Evolutionary conservation across 2,113 vertebrate genomes (phyloP).

Genomic region (Peromyscus leucopus): DNA sequence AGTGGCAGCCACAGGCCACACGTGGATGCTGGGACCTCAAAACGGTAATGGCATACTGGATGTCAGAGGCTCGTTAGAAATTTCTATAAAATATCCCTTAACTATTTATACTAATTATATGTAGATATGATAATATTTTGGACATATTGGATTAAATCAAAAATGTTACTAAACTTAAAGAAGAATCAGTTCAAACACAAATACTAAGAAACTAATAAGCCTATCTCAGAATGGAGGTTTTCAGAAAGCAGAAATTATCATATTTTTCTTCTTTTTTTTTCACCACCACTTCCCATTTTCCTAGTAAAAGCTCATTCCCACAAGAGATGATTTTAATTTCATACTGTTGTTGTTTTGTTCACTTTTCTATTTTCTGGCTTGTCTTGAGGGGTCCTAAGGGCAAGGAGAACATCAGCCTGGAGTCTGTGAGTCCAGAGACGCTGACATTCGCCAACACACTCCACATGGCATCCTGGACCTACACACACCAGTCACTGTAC

Average conservation of each 20-base stretch:
- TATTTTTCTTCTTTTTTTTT: background rate
- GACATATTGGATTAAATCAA: background rate
- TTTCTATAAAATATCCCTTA: background rate
- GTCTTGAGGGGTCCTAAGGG: background rate
- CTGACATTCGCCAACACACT: background rate
- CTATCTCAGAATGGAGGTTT: background rate
- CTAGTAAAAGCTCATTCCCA: slow-evolving; percentile 3
- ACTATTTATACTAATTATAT: background rate
- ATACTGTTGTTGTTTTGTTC: background rate
- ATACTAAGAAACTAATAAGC: slow-evolving; percentile 1
- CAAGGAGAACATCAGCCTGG: background rate
- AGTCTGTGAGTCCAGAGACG: background rate
- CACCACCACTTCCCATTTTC: background rate
- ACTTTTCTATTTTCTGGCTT: background rate
- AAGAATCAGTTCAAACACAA: slow-evolving; percentile 18
- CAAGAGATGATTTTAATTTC: background rate
- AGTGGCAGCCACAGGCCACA: background rate
- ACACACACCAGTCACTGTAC: background rate
- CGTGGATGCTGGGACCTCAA: background rate
- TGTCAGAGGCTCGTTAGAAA: background rate
- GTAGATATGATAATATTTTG: background rate
- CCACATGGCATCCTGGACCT: accelerated
- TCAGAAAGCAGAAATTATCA: slow-evolving; percentile 8
- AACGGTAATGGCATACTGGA: background rate
- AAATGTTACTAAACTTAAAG: background rate